phyloP scores from a whole-genome alignment of 2,113 vertebrate species.

The Siniperca knerii region DNA sequence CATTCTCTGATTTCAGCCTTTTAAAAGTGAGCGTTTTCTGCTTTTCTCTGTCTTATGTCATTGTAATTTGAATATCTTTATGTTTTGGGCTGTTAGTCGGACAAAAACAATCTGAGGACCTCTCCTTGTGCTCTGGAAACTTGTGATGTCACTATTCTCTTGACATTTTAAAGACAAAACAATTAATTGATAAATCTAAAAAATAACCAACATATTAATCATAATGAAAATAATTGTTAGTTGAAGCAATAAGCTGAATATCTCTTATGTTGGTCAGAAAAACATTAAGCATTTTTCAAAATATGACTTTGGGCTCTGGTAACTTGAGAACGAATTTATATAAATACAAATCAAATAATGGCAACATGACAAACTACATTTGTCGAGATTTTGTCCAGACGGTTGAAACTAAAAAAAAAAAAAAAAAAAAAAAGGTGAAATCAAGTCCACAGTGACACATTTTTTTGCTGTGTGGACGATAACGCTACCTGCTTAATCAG shows the following conservation, averaged over 20 bases:
- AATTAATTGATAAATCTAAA: neutral
- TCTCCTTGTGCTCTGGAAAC: neutral
- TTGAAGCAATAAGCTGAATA: neutral
- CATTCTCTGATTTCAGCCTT: neutral
- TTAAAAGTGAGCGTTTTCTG: too few relatives aligned
- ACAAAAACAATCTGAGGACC: neutral
- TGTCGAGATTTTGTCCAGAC: neutral
- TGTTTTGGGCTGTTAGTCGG: neutral
- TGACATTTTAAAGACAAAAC: neutral
- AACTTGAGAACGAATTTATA: neutral
- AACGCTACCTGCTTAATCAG: neutral
- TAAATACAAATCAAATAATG: neutral
- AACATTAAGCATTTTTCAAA: neutral
- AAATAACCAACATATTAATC: too few relatives aligned
- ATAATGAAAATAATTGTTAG: neutral
- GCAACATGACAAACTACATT: neutral
- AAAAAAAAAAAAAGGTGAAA: neutral
- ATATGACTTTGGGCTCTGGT: neutral
- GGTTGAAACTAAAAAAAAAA: neutral
- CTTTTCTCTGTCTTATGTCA: neutral
- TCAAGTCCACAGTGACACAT: neutral
- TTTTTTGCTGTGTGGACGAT: neutral
- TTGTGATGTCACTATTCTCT: neutral
- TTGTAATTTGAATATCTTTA: neutral
- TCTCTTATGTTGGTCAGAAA: too few relatives aligned